Evolutionary conservation across 2,888 invertebrate genomes (phyloP).

Genomic region (Drosophila multiciliata): DNA sequence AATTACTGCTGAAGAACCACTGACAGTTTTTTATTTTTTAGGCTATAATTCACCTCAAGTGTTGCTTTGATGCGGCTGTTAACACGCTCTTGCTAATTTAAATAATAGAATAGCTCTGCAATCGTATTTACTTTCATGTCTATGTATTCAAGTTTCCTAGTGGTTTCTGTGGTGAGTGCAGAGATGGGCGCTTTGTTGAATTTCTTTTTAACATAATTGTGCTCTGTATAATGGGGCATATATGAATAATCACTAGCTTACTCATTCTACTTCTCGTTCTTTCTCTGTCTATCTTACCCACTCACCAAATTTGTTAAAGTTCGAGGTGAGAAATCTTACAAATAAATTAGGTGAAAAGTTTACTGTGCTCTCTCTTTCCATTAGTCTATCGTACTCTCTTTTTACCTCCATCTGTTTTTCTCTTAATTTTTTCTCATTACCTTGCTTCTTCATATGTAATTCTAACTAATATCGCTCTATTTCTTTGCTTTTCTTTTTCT

Average conservation of each 20-base stretch:
- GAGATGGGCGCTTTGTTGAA: not conserved
- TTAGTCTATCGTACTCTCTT: not conserved
- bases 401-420: not conserved
- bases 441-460: not conserved
- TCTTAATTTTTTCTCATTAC: not conserved
- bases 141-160: constrained; percentile 5
- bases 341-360: not conserved
- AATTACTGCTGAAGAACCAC: constrained; percentile 40
- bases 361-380: not conserved
- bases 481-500: not conserved
- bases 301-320: not conserved
- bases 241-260: not conserved
- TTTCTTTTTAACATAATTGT: not conserved
- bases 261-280: not conserved
- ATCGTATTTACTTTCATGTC: constrained; percentile 21
- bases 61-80: constrained; percentile 49
- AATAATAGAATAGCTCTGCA: constrained; percentile 39
- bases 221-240: not conserved
- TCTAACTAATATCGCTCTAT: not conserved
- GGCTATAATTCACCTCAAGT: constrained; percentile 9
- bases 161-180: constrained; percentile 8
- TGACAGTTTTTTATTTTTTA: constrained; percentile 22
- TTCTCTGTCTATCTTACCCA: not conserved
- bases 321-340: not conserved
- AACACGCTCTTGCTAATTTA: constrained; percentile 32